These are phyloP conservation scores for Himantopus leucocephalus DNA, from an alignment of 2,113 vertebrate genomes.

Conservation along the genomic window DNA sequence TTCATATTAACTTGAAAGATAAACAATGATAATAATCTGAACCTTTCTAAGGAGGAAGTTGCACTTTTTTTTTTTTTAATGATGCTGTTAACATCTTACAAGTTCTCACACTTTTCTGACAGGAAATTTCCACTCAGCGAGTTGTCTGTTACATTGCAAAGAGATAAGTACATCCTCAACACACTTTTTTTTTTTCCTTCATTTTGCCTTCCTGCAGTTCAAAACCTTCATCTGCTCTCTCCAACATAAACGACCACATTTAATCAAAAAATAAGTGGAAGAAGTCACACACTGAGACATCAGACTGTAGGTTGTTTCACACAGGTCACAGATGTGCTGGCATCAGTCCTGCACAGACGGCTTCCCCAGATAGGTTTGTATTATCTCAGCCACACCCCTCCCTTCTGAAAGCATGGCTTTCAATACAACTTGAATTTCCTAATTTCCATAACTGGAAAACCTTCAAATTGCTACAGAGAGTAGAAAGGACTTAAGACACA, in stretches of 20 bases:
- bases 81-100: neutral
- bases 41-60: neutral
- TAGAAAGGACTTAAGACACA: neutral
- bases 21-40: neutral
- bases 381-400: neutral
- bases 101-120: neutral
- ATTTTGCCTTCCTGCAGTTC: neutral
- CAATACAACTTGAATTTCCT: neutral
- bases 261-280: neutral
- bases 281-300: neutral
- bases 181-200: neutral
- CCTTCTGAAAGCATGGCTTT: neutral
- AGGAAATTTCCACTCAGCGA: neutral
- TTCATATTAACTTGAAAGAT: neutral
- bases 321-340: neutral
- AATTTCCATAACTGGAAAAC: neutral
- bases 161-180: neutral
- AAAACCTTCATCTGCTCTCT: neutral
- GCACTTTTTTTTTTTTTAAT: neutral
- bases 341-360: neutral
- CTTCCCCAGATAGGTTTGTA: neutral
- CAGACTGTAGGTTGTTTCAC: neutral
- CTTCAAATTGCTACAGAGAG: neutral
- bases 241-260: neutral
- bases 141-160: neutral